Base-by-base conservation (phyloP, 2,113 vertebrate species). In the Chiloscyllium plagiosum region DNA sequence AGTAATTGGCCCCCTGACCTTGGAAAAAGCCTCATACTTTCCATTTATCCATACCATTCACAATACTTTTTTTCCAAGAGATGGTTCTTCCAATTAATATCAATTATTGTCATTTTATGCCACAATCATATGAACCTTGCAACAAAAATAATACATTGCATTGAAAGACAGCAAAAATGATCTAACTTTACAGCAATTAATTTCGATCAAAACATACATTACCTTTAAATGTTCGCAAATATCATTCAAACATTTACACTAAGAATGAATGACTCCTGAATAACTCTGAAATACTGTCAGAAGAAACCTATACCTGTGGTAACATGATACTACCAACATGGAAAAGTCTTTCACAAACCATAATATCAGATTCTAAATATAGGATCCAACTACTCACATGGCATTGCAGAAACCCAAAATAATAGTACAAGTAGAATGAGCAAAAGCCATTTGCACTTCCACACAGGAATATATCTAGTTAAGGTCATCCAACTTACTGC, bases 401-500 rank as follows among this genome's bases (percentile, higher is more conserved):
- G 69, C 12, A 52, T 1, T 52, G 68, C 22, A 19, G 26, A 95
- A 24, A 5, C 17, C 37, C 42, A 68, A 70, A 90, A 90, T 52
- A 76, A 72, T 7, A 68, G 4, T 33, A 42, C 68, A 95, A 33
- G 33, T 24, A 72, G 42, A 5, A 4, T 50, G 47, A 47, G 20
- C 69, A 95, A 94, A 95, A 72, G 72, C 69, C 69, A 52, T 72
- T 72, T 24, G 70, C 47, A 76, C 42, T 52, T 95, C 68, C 65
- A 94, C 6, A 65, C 42, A 42, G 5, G 68, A 94, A 94, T 37
- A 94, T n/a, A 37, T 22, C 37, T 68, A 4, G 92, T 26, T 90
- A 37, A 94, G 69, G 92, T 26, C 8, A 4, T 68, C 61, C 33
- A n/a, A 95, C 94, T 95, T 72, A 95, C 94, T 29, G 94, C 68